Base-by-base conservation (phyloP, 1,140 invertebrate genomes). In the Nebria ingens region DNA sequence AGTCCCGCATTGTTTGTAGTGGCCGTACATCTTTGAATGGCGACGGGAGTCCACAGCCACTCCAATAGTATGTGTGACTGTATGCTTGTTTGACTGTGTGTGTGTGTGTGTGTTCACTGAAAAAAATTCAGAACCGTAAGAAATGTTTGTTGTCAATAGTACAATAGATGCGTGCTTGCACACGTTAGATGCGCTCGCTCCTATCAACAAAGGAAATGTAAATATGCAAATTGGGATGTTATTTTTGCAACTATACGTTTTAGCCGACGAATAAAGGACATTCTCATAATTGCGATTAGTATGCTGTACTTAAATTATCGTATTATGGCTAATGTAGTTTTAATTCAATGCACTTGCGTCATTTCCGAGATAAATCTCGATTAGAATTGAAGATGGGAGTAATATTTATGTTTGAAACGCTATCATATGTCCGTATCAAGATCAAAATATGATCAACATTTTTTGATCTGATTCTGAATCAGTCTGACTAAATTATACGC, bases 161-260 rank as follows among this genome's bases (percentile, higher is more conserved):
- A 45, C 40, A 45, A 45, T 45, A 17, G 40, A 45, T 45, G 17
- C 15, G 9, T 6, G 6, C n/a, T n/a, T 6, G 6, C n/a, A n/a
- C n/a, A n/a, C 25, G 25, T 45, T 45, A 3, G 9, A 9, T 17
- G 17, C 9, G 9, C n/a, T 45, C 9, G 17, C 40, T 45, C 40
- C 40, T 17, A 17, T 17, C 40, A 45, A 45, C 40, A 45, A 45
- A 11, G 40, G 9, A 11, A 45, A 45, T 45, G 40, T 45, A 45
- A 45, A 45, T 45, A 45, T 45, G 40, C 40, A 45, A 45, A 45
- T 45, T 45, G 40, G 6, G 40, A 45, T 45, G 40, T 45, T 17
- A 45, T 45, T 45, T 9, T 45, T 17, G 40, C 15, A 12, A 4
- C 25, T 45, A 12, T 45, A 3, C 40, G 3, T 45, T 45, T 6